phyloP scores from a whole-genome alignment of 2,797 vertebrate genomes.

The Coendou prehensilis region DNA sequence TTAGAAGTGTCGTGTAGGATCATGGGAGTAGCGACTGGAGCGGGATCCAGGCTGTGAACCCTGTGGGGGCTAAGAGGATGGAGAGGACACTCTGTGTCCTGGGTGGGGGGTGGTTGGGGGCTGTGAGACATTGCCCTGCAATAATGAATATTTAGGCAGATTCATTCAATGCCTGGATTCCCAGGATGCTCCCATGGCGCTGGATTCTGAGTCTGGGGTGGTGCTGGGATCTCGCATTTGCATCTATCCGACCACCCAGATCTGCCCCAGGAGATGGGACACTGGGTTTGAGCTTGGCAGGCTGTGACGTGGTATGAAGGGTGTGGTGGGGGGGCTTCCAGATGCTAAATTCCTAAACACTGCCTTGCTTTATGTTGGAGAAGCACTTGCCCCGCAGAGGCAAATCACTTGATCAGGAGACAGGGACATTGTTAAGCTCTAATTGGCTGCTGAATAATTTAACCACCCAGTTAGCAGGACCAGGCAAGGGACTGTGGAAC shows the following conservation, averaged over 20 bases:
- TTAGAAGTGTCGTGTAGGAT: background rate
- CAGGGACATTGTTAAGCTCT: constrained; percentile 79
- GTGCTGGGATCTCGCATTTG: background rate
- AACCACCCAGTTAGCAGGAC: constrained; percentile 75
- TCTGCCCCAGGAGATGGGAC: background rate
- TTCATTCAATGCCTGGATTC: background rate
- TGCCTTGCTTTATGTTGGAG: constrained; percentile 56
- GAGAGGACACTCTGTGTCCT: background rate
- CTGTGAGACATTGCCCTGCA: background rate
- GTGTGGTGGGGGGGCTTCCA: background rate
- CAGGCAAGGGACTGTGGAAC: background rate
- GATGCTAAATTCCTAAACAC: background rate
- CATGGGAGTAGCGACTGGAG: background rate
- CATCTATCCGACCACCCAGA: background rate
- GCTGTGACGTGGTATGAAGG: background rate
- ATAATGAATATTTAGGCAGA: background rate
- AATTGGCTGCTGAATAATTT: constrained; percentile 86
- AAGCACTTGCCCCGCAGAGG: background rate
- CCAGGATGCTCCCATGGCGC: background rate
- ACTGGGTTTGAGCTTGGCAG: background rate
- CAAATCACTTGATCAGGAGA: constrained; percentile 61
- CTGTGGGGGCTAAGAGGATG: background rate
- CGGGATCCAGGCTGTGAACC: background rate
- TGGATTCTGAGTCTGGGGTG: background rate
- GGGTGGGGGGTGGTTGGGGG: background rate